These are phyloP conservation scores for Drosophila austrosaltans DNA, from an alignment of 2,888 invertebrate genomes.

Conservation along the genomic window DNA sequence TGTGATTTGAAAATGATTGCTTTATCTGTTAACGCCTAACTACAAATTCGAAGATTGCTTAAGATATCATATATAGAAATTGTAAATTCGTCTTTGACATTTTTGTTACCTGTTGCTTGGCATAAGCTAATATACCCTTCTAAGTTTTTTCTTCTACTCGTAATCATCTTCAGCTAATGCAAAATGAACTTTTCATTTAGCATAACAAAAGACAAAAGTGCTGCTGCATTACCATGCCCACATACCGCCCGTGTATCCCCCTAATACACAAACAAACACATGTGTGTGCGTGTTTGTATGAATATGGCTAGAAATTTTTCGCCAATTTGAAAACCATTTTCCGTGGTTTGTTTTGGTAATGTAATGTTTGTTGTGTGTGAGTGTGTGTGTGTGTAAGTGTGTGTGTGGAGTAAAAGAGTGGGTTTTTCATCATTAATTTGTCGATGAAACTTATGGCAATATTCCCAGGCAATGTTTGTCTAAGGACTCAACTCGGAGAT, in stretches of 20 bases:
- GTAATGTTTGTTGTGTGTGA: constrained; percentile 72
- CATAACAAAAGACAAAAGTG: constrained; percentile 49
- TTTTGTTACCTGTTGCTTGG: constrained; percentile 13
- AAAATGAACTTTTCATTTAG: constrained; percentile 61
- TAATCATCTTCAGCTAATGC: constrained; percentile 34
- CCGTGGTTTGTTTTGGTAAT: constrained; percentile 69
- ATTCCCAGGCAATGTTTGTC: constrained; percentile 74
- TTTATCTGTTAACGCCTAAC: no score
- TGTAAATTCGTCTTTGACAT: background rate
- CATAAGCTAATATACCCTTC: background rate
- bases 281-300: background rate
- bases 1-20: no score
- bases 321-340: constrained; percentile 42
- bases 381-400: no score
- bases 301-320: constrained; percentile 10
- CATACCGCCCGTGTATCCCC: no score
- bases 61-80: no score
- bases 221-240: constrained; percentile 1
- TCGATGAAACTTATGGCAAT: constrained; percentile 78
- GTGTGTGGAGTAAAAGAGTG: background rate
- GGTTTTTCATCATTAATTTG: constrained; percentile 76
- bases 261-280: background rate
- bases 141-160: constrained; percentile 5
- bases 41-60: background rate
- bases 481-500: constrained; percentile 37